A percentile compares a stretch with the other conserved stretches of the same genome.
These are phyloP conservation scores for Pelagia noctiluca DNA, from an alignment of 30 jellyfish, hydroid and myxozoan species.

Conservation along the genomic window DNA sequence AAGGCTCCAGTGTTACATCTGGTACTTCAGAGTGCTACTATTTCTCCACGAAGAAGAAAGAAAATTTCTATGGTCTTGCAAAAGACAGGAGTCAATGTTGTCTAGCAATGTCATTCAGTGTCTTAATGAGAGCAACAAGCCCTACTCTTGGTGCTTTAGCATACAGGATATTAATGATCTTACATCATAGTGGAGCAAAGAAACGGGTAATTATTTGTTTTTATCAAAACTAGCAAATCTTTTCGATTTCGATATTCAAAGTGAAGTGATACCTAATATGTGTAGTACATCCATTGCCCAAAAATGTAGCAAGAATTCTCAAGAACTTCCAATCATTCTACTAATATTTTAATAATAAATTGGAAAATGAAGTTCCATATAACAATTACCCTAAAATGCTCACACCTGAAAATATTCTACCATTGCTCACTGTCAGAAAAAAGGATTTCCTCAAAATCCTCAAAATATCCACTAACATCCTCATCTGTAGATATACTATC, in stretches of 20 bases:
- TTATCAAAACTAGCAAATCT: too few relatives aligned
- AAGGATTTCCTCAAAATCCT: neutral
- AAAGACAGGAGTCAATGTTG: neutral
- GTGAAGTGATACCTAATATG: too few relatives aligned
- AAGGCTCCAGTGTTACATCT: neutral
- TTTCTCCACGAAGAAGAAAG: conserved; percentile 13
- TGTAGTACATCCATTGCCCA: too few relatives aligned
- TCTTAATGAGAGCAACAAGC: conserved; percentile 17
- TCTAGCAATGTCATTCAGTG: conserved; percentile 4
- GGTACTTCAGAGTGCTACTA: neutral
- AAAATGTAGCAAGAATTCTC: neutral
- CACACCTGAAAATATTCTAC: too few relatives aligned
- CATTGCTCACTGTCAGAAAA: neutral
- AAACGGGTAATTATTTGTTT: conserved; percentile 7
- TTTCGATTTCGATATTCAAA: too few relatives aligned
- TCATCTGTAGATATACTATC: neutral
- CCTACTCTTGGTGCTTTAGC: conserved; percentile 23
- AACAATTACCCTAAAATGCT: too few relatives aligned
- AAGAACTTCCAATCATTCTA: neutral
- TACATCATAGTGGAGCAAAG: conserved; percentile 34
- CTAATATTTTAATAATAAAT: too few relatives aligned
- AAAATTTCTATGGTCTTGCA: neutral
- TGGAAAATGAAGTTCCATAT: too few relatives aligned
- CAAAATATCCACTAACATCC: conserved; percentile 1
- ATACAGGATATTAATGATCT: conserved; percentile 1